Evolutionary conservation across 2,797 vertebrate genomes (phyloP).

Genomic region (Prunella strophiata): DNA sequence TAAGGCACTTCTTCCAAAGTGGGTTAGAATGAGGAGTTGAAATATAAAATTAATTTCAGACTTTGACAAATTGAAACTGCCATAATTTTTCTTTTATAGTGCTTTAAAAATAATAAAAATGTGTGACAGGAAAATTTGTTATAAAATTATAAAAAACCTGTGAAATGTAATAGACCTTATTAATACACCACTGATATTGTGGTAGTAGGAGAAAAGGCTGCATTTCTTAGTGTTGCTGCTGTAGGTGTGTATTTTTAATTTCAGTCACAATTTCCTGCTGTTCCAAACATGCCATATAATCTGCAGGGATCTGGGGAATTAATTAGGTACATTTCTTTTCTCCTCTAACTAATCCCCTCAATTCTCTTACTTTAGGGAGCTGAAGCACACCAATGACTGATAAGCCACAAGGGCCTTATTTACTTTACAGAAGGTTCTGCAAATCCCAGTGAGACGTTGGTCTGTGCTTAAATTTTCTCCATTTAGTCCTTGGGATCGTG

Average conservation of each 20-base stretch:
- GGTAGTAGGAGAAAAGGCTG: neutral
- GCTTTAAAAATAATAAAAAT: too few species aligned
- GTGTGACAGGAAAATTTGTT: neutral
- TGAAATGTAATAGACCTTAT: neutral
- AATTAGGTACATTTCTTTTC: slow-evolving; percentile 70
- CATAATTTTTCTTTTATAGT: neutral
- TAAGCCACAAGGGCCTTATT: slow-evolving; percentile 66
- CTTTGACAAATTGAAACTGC: neutral
- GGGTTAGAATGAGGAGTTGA: neutral
- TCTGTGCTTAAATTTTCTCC: slow-evolving; percentile 25
- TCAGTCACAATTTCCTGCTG: slow-evolving; percentile 53
- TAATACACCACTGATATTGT: neutral
- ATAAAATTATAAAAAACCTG: neutral
- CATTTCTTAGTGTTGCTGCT: neutral
- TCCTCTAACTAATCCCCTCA: slow-evolving; percentile 65
- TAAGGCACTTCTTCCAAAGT: neutral
- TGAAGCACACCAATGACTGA: slow-evolving; percentile 39
- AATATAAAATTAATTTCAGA: neutral
- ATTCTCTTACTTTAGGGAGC: slow-evolving; percentile 59
- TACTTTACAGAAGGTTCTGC: slow-evolving; percentile 49
- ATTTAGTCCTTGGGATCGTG: neutral
- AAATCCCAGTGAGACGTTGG: neutral
- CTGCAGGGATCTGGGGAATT: slow-evolving; percentile 66
- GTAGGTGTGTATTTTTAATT: slow-evolving; percentile 58
- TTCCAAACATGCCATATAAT: slow-evolving; percentile 59